Percentiles rank a stretch among this genome's conserved stretches.
Evolutionary conservation across 2,888 invertebrate genomes (phyloP).

Genomic region (Drosophila austrosaltans): DNA sequence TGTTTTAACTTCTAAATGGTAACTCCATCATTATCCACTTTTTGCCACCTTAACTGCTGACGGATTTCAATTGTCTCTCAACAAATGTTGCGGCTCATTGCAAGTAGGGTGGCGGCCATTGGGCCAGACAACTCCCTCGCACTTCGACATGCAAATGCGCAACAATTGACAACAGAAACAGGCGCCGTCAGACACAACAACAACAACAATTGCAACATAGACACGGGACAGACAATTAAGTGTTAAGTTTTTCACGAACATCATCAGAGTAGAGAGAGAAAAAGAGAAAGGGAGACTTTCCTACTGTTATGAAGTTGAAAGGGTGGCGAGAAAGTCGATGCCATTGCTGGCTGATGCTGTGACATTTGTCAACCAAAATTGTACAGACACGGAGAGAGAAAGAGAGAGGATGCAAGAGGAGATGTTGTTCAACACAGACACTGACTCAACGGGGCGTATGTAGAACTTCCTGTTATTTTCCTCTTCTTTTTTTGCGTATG

Average conservation of each 20-base stretch:
- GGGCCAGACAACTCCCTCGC: not conserved
- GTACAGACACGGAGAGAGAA: constrained; percentile 36
- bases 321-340: constrained; percentile 29
- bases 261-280: constrained; percentile 42
- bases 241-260: constrained; percentile 74
- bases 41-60: constrained; percentile 9
- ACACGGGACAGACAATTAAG: constrained; percentile 63
- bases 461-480: constrained; percentile 61
- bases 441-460: constrained; percentile 63
- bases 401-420: constrained; percentile 23
- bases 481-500: not conserved
- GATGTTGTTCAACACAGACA: constrained; percentile 30
- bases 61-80: constrained; percentile 26
- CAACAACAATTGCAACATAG: constrained; percentile 21
- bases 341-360: constrained; percentile 34
- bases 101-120: constrained; percentile 15
- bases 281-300: constrained; percentile 48
- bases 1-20: not conserved
- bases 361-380: constrained; percentile 67
- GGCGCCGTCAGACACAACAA: constrained; percentile 55
- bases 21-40: not conserved
- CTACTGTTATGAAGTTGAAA: constrained; percentile 45
- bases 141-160: constrained; percentile 60
- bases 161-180: constrained; percentile 74
- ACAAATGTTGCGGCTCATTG: constrained; percentile 43